Base-by-base conservation (phyloP, 2,888 invertebrate species). In the Ametastegia equiseti region DNA sequence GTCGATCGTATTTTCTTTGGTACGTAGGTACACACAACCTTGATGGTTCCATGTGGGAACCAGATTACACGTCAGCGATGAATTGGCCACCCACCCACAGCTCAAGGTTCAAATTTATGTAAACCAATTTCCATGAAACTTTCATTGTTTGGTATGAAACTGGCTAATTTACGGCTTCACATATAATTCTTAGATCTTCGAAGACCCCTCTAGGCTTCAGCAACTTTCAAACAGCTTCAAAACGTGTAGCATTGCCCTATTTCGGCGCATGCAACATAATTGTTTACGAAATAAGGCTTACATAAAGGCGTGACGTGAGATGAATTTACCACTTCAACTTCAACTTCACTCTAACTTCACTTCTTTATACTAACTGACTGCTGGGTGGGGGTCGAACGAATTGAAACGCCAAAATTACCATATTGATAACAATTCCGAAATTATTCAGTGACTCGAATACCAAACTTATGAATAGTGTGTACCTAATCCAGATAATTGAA, bases 51-150 rank as follows among this genome's bases (percentile, higher is more conserved):
- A 47, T 71, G 71, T 15, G 71, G 45, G 47, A 71, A 71, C 42
- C 2, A 71, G 45, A 71, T 71, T 71, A 75, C 75, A 33, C 54
- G 50, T 75, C 50, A 36, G 75, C 75, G n/a, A 13, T 36, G 75
- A 54, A 75, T 75, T 54, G 54, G 75, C 54, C 54, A 75, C 36
- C 45, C 75, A 54, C 36, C 36, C 54, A 36, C 75, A 19, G 54
- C 75, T 50, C 23, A 36, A 30, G 50, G n/a, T 75, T 13, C 54
- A 36, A 50, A 75, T 75, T 75, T 75, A 75, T 75, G 75, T 54
- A 54, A 75, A 75, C 54, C 50, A 75, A 75, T 75, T 75, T 75
- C 75, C 75, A 75, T 75, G 75, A 75, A 75, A 75, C n/a, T 75
- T 75, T 54, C 75, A 75, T 75, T 75, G 75, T 54, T 75, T 54